Evolutionary conservation across 1,140 invertebrate species (phyloP), one percentile per base, ranked within the genome.

Genomic region (Idris sp.): DNA sequence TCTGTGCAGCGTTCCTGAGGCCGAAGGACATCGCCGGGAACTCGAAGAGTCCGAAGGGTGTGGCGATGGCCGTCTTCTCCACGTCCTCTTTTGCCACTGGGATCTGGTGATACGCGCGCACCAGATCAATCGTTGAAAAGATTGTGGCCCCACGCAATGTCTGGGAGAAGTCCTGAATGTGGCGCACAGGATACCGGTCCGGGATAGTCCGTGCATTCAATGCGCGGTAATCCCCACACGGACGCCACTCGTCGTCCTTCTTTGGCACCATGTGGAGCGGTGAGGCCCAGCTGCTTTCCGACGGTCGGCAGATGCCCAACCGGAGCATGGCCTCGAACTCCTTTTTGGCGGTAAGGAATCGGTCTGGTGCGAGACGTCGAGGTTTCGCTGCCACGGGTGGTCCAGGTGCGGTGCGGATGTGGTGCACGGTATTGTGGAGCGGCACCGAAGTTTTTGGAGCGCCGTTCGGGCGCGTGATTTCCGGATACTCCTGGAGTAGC

Each of bases 181-280:
- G 22, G 8, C 22, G 22, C 22, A 25, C 35, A 38, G 83, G 85
- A 41, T 86, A 88, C 0, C 77, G n/a, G 49, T 89, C 84, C 0
- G 82, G 78, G 5, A 79, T 59, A 1, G 85, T 88, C 2, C 74
- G 7, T 0, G 67, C 43, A 64, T 90, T 90, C 0, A 89, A 73
- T 4, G 28, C 41, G 2, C 86, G 54, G 44, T 87, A 90, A 54
- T 89, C 88, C 0, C 86, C 83, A 53, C 82, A 85, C 0, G 82
- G 38, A 11, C 53, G 53, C 54, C 40, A 59, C 11, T 40, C 40
- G 75, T 11, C 87, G 31, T 62, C 75, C 11, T 46, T 25, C 11
- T 59, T 46, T 1, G 19, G 30, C 0, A 46, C 41, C 26, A 59
- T 28, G 31, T 84, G 35, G 0, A 33, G 14, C 1, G 54, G 82